phyloP scores from a whole-genome alignment of 1,140 invertebrate species.

The Lordiphosa collinella region DNA sequence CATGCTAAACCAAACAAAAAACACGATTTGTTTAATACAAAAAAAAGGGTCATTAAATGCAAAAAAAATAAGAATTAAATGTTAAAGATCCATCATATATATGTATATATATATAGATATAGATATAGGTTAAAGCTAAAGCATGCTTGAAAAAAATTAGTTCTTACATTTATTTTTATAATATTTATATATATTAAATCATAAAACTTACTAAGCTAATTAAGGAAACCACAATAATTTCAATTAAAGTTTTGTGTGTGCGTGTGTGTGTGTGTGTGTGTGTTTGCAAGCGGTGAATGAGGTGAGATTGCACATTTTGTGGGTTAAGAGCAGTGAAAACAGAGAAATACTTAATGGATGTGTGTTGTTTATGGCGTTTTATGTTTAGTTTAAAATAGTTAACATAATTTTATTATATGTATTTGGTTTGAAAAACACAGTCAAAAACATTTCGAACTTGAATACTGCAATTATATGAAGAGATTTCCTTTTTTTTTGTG shows the following conservation, averaged over 20 bases:
- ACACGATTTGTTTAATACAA: conserved; percentile 17
- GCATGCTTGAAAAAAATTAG: conserved; percentile 17
- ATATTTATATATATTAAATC: conserved; percentile 11
- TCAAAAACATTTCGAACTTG: too few relatives aligned
- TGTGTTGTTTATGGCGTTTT: too few relatives aligned
- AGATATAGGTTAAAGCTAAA: conserved; percentile 14
- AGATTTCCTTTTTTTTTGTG: too few relatives aligned
- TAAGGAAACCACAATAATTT: conserved; percentile 70
- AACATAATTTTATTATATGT: too few relatives aligned
- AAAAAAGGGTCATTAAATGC: conserved; percentile 44
- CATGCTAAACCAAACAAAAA: conserved; percentile 24
- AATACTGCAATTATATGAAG: too few relatives aligned
- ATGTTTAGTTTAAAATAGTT: too few relatives aligned
- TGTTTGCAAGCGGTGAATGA: conserved; percentile 11
- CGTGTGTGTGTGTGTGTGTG: conserved; percentile 8
- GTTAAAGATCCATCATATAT: conserved; percentile 34
- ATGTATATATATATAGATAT: conserved; percentile 24
- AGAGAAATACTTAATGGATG: too few relatives aligned
- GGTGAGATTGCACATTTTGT: conserved; percentile 50
- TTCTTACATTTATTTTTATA: background rate
- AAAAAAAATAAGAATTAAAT: conserved; percentile 31
- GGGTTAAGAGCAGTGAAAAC: conserved; percentile 3
- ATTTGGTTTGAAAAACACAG: too few relatives aligned
- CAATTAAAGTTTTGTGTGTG: conserved; percentile 35
- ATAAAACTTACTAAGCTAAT: conserved; percentile 57